These are phyloP conservation scores for Sisyra terminalis DNA, from an alignment of 2,888 invertebrate genomes.

Conservation along the genomic window DNA sequence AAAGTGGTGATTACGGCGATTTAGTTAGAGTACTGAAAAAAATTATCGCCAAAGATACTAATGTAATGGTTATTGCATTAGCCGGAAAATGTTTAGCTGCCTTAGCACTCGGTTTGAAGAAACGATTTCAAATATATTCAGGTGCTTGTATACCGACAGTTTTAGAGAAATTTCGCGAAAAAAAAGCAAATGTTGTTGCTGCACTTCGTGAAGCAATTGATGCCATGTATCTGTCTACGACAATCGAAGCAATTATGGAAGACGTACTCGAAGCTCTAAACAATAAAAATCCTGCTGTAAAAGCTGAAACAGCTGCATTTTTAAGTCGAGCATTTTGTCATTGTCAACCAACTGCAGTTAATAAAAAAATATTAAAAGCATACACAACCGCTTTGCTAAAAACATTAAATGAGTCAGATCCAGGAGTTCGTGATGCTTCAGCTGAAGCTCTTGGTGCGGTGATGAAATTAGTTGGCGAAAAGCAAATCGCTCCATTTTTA, in stretches of 20 bases:
- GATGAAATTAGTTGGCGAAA: slow-evolving; percentile 87
- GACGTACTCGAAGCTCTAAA: slow-evolving; percentile 72
- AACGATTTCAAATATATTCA: slow-evolving; percentile 75
- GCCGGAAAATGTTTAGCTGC: slow-evolving; percentile 70
- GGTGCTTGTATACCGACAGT: slow-evolving; percentile 56
- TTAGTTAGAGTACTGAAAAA: slow-evolving; percentile 75
- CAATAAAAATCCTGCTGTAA: slow-evolving; percentile 83
- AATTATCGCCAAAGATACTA: slow-evolving; percentile 71
- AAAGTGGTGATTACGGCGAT: slow-evolving; percentile 85
- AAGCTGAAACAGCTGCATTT: slow-evolving; percentile 74
- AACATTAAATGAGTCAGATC: slow-evolving; percentile 66
- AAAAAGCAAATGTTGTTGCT: slow-evolving; percentile 77
- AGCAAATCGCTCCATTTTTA: slow-evolving; percentile 69
- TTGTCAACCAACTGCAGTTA: slow-evolving; percentile 64
- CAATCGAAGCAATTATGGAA: slow-evolving; percentile 68
- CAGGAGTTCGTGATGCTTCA: slow-evolving; percentile 79
- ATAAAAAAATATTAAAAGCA: slow-evolving; percentile 79
- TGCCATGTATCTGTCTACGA: slow-evolving; percentile 65
- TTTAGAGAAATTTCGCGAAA: slow-evolving; percentile 95
- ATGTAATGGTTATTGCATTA: slow-evolving; percentile 80
- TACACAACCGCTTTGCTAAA: slow-evolving; percentile 64
- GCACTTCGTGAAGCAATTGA: slow-evolving; percentile 83
- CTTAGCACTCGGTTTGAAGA: slow-evolving; percentile 73
- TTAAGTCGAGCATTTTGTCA: slow-evolving; percentile 67
- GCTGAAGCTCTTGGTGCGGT: slow-evolving; percentile 89